A percentile compares a stretch with the other conserved stretches of the same genome.
Conservation (phyloP, 92 coral and sea anemone species). For the Umimayanthus kanabou region DNA sequence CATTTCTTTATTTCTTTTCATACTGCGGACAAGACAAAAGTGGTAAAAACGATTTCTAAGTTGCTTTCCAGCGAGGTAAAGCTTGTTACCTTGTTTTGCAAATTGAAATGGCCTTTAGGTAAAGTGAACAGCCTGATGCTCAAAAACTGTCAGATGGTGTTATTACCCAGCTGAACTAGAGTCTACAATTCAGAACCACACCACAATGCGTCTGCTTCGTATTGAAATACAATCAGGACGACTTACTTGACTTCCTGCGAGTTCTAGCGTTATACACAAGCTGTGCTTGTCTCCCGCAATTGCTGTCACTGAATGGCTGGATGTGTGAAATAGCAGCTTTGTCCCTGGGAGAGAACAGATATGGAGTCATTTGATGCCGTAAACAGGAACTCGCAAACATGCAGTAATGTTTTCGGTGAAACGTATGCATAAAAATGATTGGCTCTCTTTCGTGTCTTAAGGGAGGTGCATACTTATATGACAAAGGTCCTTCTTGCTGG, state of each 20-base stretch:
- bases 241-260: not conserved
- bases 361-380: not conserved
- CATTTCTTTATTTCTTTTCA: not conserved
- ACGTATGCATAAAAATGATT: not conserved
- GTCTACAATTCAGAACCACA: not conserved
- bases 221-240: not conserved
- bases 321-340: not conserved
- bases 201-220: not conserved
- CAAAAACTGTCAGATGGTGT: not conserved
- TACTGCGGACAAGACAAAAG: not conserved
- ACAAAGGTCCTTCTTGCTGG: not conserved
- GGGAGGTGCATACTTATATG: not conserved
- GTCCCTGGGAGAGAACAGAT: slow-evolving; percentile 17
- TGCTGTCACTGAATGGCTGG: not conserved
- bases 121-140: not conserved
- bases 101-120: not conserved
- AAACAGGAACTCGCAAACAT: not conserved
- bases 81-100: not conserved
- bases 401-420: not conserved
- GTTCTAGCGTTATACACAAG: not conserved
- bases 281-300: not conserved
- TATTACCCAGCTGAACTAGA: not conserved
- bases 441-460: not conserved
- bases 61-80: not conserved
- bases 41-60: too few relatives aligned